A percentile compares a stretch with the other conserved stretches of the same genome.
phyloP scores from a whole-genome alignment of 2,797 vertebrate species.

The Melanotaenia maccullochi region DNA sequence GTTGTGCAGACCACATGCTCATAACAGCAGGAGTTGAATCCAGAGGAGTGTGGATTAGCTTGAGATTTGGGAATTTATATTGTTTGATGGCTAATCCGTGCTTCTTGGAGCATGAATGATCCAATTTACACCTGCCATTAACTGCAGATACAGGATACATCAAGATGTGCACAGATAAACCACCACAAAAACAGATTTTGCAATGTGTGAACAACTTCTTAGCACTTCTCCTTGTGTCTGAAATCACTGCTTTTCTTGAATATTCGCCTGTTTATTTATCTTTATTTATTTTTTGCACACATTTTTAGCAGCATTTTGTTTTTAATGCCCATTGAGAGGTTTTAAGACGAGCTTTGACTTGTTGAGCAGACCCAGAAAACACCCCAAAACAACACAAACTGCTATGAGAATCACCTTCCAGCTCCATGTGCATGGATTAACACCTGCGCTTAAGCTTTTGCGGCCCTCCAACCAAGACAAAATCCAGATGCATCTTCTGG shows the following conservation, averaged over 20 bases:
- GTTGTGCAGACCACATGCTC: constrained; percentile 70
- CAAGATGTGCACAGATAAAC: constrained; percentile 55
- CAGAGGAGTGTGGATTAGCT: constrained; percentile 74
- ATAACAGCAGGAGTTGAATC: constrained; percentile 71
- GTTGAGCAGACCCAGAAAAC: constrained; percentile 44
- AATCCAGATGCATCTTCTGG: constrained; percentile 72
- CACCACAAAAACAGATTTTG: constrained; percentile 13
- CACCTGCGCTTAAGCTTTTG: constrained; percentile 66
- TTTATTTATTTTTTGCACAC: constrained; percentile 18
- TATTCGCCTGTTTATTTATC: not conserved
- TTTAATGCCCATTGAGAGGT: constrained; percentile 32
- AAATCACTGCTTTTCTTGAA: constrained; percentile 15
- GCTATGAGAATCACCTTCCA: constrained; percentile 45
- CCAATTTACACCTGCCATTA: constrained; percentile 79
- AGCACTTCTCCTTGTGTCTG: constrained; percentile 7
- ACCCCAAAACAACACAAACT: constrained; percentile 31
- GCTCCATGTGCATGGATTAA: constrained; percentile 48
- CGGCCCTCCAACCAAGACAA: constrained; percentile 66
- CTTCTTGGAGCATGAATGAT: constrained; percentile 76
- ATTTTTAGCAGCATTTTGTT: constrained; percentile 26
- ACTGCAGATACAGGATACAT: constrained; percentile 65
- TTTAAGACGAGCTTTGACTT: constrained; percentile 54
- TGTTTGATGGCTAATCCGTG: constrained; percentile 77
- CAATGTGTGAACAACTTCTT: constrained; percentile 10
- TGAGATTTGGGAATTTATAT: constrained; percentile 72